phyloP scores from a whole-genome alignment of 2,888 invertebrate genomes.

The Ectobius pallidus region DNA sequence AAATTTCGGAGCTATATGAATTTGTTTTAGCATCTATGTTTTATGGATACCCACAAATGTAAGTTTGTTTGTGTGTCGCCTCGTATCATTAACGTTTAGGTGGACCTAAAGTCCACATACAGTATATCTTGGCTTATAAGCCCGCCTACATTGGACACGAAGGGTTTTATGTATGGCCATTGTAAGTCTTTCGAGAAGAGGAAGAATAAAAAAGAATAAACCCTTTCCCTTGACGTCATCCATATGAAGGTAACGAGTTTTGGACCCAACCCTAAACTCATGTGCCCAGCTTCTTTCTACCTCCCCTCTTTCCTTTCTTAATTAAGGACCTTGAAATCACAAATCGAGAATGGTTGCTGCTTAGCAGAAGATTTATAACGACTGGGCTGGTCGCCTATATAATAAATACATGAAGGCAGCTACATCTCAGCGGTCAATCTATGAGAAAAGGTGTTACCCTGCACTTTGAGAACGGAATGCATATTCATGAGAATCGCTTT shows the following conservation, averaged over 20 bases:
- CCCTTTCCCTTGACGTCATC: constrained; percentile 24
- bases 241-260: constrained; percentile 25
- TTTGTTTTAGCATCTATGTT: constrained; percentile 24
- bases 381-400: constrained; percentile 2
- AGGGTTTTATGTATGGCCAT: constrained; percentile 28
- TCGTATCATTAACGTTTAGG: constrained; percentile 11
- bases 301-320: constrained; percentile 15
- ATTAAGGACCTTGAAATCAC: constrained; percentile 35
- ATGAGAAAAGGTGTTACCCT: background rate
- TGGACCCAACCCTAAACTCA: constrained; percentile 20
- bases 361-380: constrained; percentile 28
- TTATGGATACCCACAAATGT: constrained; percentile 10
- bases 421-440: constrained; percentile 27
- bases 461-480: background rate
- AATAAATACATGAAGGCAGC: constrained; percentile 28
- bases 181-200: constrained; percentile 8
- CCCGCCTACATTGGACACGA: constrained; percentile 17
- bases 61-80: background rate
- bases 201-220: constrained; percentile 10
- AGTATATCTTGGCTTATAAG: constrained; percentile 26
- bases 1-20: constrained; percentile 21
- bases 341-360: constrained; percentile 22
- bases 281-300: background rate
- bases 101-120: constrained; percentile 11
- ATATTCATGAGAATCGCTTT: constrained; percentile 17